Conservation (phyloP, 2,113 vertebrate species). For the Poeciliopsis turrubarensis region DNA sequence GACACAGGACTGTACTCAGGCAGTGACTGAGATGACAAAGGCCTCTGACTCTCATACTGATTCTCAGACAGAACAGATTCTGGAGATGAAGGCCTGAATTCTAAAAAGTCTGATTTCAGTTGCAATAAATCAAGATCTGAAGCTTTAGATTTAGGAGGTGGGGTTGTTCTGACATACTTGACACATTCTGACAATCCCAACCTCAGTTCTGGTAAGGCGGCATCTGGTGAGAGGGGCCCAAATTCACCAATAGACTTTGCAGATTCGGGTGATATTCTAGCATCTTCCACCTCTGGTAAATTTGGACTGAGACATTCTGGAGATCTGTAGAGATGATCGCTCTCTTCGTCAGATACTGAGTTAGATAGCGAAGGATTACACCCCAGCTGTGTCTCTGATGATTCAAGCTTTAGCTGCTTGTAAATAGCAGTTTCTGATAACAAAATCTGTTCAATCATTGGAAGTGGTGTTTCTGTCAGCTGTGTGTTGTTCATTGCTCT, state of each 20-base stretch:
- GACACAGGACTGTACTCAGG: slow-evolving; percentile 49
- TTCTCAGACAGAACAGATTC: slow-evolving; percentile 24
- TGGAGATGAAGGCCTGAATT: slow-evolving; percentile 42
- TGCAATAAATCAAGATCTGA: slow-evolving; percentile 34
- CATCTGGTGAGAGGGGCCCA: slow-evolving; percentile 67
- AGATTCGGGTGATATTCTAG: slow-evolving; percentile 57
- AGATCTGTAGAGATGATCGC: slow-evolving; percentile 8
- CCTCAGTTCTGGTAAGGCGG: slow-evolving; percentile 49
- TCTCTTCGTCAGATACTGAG: slow-evolving; percentile 13
- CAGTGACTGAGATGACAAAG: slow-evolving; percentile 37
- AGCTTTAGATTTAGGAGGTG: slow-evolving; percentile 12
- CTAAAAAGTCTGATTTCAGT: slow-evolving; percentile 3
- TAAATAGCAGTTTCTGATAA: slow-evolving; percentile 11
- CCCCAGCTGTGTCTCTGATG: background rate
- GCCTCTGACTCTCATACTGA: slow-evolving; percentile 15
- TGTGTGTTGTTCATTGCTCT: background rate
- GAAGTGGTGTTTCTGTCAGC: slow-evolving; percentile 28
- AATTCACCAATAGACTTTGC: slow-evolving; percentile 53
- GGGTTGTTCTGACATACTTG: slow-evolving; percentile 27
- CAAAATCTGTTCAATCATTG: slow-evolving; percentile 17
- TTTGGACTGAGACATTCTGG: slow-evolving; percentile 35
- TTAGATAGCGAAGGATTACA: slow-evolving; percentile 5
- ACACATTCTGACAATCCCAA: slow-evolving; percentile 26
- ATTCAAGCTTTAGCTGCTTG: slow-evolving; percentile 30
- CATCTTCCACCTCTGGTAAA: slow-evolving; percentile 4